phyloP scores from a whole-genome alignment of 2,797 vertebrate species.

The Salarias fasciatus region DNA sequence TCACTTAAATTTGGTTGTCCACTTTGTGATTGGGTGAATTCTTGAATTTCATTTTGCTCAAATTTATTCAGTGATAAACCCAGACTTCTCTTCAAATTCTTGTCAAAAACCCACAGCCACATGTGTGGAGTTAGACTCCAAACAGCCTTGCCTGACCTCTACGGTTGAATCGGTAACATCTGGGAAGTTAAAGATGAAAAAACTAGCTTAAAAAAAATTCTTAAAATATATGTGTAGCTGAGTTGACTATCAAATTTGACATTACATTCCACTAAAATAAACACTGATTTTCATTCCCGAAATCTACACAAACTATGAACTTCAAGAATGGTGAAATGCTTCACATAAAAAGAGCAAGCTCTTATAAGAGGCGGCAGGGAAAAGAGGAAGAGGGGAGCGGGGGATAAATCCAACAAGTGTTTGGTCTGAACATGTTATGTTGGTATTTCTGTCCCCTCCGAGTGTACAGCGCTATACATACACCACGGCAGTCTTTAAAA shows the following conservation, averaged over 20 bases:
- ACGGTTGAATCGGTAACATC: neutral
- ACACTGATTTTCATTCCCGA: neutral
- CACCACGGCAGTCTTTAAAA: conserved; percentile 56
- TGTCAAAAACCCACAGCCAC: too few relatives aligned
- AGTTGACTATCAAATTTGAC: conserved; percentile 17
- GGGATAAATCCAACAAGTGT: conserved; percentile 50
- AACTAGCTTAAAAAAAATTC: neutral
- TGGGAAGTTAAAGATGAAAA: conserved; percentile 10
- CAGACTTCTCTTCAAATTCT: too few relatives aligned
- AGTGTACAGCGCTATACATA: conserved; percentile 34
- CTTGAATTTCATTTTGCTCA: too few relatives aligned
- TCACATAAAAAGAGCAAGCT: conserved; percentile 29
- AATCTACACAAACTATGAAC: conserved; percentile 6
- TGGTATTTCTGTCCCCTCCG: conserved; percentile 38
- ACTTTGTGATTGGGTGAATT: too few relatives aligned
- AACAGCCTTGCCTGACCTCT: too few relatives aligned
- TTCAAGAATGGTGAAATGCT: conserved; percentile 10
- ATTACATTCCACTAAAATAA: conserved; percentile 37
- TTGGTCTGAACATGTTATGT: conserved; percentile 48
- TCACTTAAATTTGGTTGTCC: neutral
- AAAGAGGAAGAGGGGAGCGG: neutral
- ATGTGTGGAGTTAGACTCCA: too few relatives aligned
- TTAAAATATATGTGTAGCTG: neutral
- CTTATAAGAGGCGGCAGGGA: conserved; percentile 31
- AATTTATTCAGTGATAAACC: too few relatives aligned